phyloP scores from a whole-genome alignment of 2,888 invertebrate species.

The Tanytarsus gracilentus region DNA sequence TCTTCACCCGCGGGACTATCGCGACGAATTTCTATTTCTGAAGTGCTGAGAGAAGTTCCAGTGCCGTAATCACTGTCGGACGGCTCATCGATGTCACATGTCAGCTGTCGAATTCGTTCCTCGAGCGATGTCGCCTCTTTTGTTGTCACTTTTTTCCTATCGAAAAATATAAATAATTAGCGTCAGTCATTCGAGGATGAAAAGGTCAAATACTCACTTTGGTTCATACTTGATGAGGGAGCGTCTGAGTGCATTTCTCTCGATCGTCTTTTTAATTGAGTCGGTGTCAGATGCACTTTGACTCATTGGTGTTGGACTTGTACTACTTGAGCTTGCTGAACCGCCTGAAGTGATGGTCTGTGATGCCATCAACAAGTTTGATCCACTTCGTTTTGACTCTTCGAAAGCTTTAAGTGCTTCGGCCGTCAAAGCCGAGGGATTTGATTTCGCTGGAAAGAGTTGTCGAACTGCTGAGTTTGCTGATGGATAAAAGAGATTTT shows the following conservation, averaged over 20 bases:
- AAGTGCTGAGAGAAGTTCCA: slow-evolving; percentile 33
- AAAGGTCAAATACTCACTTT: slow-evolving; percentile 36
- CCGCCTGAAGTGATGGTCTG: slow-evolving; percentile 23
- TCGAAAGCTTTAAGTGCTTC: slow-evolving; percentile 66
- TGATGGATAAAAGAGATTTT: not conserved
- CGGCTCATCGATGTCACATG: slow-evolving; percentile 74
- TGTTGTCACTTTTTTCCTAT: slow-evolving; percentile 41
- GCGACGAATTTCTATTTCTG: slow-evolving; percentile 47
- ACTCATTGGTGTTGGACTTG: slow-evolving; percentile 39
- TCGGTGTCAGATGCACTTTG: slow-evolving; percentile 48
- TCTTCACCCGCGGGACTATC: slow-evolving; percentile 60
- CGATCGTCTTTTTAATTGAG: slow-evolving; percentile 66
- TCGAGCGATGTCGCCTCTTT: slow-evolving; percentile 65
- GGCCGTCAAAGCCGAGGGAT: slow-evolving; percentile 59
- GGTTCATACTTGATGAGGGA: slow-evolving; percentile 65
- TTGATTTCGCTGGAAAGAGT: slow-evolving; percentile 65
- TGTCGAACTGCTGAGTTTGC: slow-evolving; percentile 77
- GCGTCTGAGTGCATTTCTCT: slow-evolving; percentile 70
- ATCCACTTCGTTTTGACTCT: slow-evolving; percentile 51
- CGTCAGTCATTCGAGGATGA: slow-evolving; percentile 45
- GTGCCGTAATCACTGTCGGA: slow-evolving; percentile 31
- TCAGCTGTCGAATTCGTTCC: slow-evolving; percentile 75
- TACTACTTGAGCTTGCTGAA: slow-evolving; percentile 36
- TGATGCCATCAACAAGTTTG: slow-evolving; percentile 30
- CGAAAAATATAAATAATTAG: slow-evolving; percentile 3